A percentile compares a stretch with the other conserved stretches of the same genome.
phyloP scores from a whole-genome alignment of 2,797 vertebrate genomes.

The Malurus splendens region DNA sequence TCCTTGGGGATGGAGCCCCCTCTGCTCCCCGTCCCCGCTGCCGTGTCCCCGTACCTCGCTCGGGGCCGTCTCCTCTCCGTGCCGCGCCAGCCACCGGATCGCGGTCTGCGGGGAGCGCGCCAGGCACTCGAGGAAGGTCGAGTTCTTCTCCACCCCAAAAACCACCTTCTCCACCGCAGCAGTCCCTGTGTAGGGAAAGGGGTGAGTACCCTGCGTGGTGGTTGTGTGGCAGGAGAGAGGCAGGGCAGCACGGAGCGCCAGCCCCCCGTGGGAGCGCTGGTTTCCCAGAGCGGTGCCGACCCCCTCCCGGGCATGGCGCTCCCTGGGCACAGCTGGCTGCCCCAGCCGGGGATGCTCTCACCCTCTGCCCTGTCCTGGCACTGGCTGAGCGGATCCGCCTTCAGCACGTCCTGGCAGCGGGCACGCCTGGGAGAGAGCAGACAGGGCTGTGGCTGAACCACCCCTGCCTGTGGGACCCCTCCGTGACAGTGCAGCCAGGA shows the following conservation, averaged over 20 bases:
- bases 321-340: neutral
- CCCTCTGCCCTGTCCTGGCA: slow-evolving; percentile 76
- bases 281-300: neutral
- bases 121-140: slow-evolving; percentile 82
- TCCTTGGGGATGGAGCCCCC: accelerated
- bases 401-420: slow-evolving; percentile 77
- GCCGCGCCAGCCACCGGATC: slow-evolving; percentile 70
- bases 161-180: slow-evolving; percentile 59
- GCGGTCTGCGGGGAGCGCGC: slow-evolving; percentile 67
- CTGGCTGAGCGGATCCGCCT: slow-evolving; percentile 77
- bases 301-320: neutral
- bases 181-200: neutral
- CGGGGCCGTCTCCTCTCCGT: neutral
- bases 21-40: accelerated
- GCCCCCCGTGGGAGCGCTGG: accelerated
- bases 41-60: slow-evolving; percentile 51
- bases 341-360: slow-evolving; percentile 22
- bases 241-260: neutral
- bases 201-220: neutral
- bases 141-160: slow-evolving; percentile 82
- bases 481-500: neutral
- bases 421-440: slow-evolving; percentile 66
- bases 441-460: neutral
- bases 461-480: neutral
- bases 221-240: neutral